Evolutionary conservation across 2,888 invertebrate genomes (phyloP).

Genomic region (Drosophila hamatofila): DNA sequence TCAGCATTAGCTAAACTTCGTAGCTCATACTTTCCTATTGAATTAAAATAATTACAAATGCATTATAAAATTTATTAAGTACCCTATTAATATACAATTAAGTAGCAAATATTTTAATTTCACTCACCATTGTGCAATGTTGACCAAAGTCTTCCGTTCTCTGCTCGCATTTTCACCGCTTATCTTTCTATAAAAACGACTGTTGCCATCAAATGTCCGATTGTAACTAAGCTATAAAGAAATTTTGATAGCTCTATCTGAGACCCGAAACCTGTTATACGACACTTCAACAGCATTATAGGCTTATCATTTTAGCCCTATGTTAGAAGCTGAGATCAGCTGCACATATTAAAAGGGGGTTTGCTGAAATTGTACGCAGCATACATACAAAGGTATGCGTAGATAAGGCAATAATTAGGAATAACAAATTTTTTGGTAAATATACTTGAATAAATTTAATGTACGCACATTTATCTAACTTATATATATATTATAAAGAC

Average conservation of each 20-base stretch:
- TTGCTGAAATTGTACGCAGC: neutral
- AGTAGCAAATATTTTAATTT: neutral
- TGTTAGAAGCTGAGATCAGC: neutral
- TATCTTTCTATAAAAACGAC: slow-evolving; percentile 30
- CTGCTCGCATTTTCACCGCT: slow-evolving; percentile 41
- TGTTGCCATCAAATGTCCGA: slow-evolving; percentile 21
- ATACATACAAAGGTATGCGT: neutral
- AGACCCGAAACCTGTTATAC: neutral
- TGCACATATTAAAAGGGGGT: neutral
- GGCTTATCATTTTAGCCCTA: slow-evolving; percentile 10
- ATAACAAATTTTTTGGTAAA: neutral
- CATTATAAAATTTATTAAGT: neutral
- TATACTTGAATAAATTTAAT: neutral
- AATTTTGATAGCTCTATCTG: slow-evolving; percentile 18
- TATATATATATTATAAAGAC: neutral
- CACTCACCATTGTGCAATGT: slow-evolving; percentile 58
- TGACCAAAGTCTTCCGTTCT: slow-evolving; percentile 71
- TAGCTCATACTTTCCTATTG: slow-evolving; percentile 87
- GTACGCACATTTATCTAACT: neutral
- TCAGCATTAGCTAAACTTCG: slow-evolving; percentile 87
- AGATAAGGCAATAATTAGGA: neutral
- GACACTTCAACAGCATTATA: neutral
- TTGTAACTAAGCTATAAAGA: slow-evolving; percentile 52
- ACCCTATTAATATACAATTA: neutral
- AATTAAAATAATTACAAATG: neutral